Evolutionary conservation across 2,113 vertebrate genomes (phyloP).

Genomic region (Tenrec ecaudatus): DNA sequence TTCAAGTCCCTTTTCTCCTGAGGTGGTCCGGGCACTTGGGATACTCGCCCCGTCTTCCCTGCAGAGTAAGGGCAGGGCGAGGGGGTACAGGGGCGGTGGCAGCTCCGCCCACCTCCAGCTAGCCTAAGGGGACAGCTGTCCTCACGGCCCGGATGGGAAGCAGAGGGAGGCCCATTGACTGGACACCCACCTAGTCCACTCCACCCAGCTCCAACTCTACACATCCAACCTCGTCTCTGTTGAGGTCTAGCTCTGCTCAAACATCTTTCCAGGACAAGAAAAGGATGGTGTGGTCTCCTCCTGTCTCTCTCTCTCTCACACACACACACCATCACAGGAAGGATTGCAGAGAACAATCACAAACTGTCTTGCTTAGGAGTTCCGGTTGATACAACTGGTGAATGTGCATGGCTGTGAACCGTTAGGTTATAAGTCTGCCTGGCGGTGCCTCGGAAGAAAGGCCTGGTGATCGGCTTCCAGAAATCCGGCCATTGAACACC

Average conservation of each 20-base stretch:
- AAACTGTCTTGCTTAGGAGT: not conserved
- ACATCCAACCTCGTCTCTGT: not conserved
- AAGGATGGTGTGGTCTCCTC: not conserved
- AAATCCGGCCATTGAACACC: not conserved
- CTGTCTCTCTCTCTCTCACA: not conserved
- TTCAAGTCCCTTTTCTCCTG: slow-evolving; percentile 19
- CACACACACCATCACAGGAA: not conserved
- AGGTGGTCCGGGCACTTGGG: slow-evolving; percentile 37
- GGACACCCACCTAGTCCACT: not conserved
- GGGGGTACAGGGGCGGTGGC: not conserved
- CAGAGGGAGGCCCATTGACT: not conserved
- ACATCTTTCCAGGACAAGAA: no score
- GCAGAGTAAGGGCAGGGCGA: not conserved
- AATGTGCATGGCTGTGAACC: not conserved
- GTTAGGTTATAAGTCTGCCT: not conserved
- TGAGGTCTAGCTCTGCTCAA: not conserved
- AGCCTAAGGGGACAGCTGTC: not conserved
- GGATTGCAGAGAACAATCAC: not conserved
- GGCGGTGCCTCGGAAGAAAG: not conserved
- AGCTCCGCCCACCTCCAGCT: not conserved
- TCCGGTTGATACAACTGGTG: not conserved
- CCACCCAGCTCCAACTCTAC: not conserved
- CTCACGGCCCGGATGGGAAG: not conserved
- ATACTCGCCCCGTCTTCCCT: not conserved
- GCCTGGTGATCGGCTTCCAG: not conserved